These are phyloP conservation scores for Microplitis demolitor DNA, from an alignment of 1,140 invertebrate species.

Conservation along the genomic window DNA sequence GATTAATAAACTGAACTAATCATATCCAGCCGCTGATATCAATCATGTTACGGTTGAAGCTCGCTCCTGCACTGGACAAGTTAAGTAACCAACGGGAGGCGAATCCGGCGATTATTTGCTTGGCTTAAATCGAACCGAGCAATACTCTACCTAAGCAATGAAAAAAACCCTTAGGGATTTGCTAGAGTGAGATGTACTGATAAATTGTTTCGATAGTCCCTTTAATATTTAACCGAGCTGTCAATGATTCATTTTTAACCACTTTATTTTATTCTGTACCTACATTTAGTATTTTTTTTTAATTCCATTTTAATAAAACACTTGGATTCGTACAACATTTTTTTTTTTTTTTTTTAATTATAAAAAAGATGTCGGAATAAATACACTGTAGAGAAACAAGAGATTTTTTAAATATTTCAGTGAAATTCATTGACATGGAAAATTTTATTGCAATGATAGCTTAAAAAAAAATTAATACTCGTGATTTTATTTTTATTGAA, in stretches of 20 bases:
- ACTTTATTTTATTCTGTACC: neutral
- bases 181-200: too few relatives aligned
- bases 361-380: too few relatives aligned
- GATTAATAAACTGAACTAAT: constrained; percentile 58
- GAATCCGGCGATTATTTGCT: constrained; percentile 42
- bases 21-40: constrained; percentile 50
- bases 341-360: too few relatives aligned
- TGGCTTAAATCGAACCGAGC: constrained; percentile 38
- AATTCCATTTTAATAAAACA: neutral
- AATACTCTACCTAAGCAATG: neutral
- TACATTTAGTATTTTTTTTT: neutral
- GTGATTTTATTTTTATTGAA: too few relatives aligned
- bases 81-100: constrained; percentile 38
- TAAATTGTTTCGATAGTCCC: too few relatives aligned
- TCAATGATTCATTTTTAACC: neutral
- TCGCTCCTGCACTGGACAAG: constrained; percentile 48
- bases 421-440: too few relatives aligned
- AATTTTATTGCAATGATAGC: too few relatives aligned
- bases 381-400: too few relatives aligned
- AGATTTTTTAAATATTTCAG: too few relatives aligned
- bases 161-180: constrained; percentile 1
- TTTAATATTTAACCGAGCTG: neutral
- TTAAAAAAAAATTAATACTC: too few relatives aligned
- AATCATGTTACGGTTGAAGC: constrained; percentile 49
- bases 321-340: too few relatives aligned